phyloP scores from a whole-genome alignment of 2,797 vertebrate genomes.

The Phyllotis vaccarum region DNA sequence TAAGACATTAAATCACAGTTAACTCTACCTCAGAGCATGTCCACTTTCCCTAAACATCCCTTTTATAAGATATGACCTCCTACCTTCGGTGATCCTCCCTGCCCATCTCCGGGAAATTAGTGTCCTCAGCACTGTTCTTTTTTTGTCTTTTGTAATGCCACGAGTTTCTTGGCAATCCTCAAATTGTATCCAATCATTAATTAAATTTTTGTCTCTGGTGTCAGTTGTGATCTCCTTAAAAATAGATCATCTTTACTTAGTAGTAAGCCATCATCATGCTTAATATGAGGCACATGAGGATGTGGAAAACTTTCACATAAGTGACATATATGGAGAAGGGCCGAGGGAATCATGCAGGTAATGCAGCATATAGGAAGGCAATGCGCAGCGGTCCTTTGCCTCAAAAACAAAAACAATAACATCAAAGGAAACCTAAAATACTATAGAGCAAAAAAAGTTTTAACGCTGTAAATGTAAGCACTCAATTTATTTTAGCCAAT shows the following conservation, averaged over 20 bases:
- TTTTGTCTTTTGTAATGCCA: neutral
- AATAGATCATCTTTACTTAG: neutral
- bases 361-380: neutral
- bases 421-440: conserved; percentile 30
- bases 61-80: neutral
- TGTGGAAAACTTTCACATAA: neutral
- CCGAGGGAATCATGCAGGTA: neutral
- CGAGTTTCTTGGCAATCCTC: neutral
- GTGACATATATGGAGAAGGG: neutral
- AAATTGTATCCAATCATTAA: neutral
- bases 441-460: conserved; percentile 32
- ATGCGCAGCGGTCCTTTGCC: neutral
- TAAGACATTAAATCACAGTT: neutral
- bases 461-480: conserved; percentile 43
- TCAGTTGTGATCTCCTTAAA: neutral
- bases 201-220: neutral
- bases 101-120: neutral
- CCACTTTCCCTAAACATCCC: neutral
- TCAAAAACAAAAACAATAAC: neutral
- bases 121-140: neutral
- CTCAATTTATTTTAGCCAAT: neutral
- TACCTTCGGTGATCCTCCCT: neutral
- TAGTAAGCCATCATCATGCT: neutral
- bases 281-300: neutral
- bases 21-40: neutral